Base-by-base conservation (phyloP, 2,797 vertebrate species). In the Ciconia nigra region DNA sequence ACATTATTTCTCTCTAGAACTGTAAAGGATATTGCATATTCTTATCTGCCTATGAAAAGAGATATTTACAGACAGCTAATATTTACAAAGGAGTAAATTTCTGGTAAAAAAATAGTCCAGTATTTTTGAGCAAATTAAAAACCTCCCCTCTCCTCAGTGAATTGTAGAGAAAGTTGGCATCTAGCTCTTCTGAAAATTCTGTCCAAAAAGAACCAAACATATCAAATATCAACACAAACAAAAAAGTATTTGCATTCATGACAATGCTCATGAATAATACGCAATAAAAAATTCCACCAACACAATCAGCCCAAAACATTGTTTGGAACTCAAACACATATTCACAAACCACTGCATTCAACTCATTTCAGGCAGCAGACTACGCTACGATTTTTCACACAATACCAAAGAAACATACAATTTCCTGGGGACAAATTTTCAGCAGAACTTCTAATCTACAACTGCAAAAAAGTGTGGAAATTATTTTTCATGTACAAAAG, bases 241-340 rank as follows among this genome's bases (percentile, higher is more conserved):
- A 66, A 89, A 89, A 94, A 85, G 46, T 57, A 61, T 61, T 80
- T 80, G 41, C 67, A 46, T 70, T 96, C 67, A 73, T 85, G 33
- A 89, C 77, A 91, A 52, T 41, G 42, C 20, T 78, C 31, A 20
- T 83, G 63, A 92, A 85, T 77, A 92, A 77, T 15, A 81, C 0
- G 3, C 46, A 91, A 80, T 61, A 89, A 89, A 96, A 89, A 71
- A 49, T 31, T 61, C 57, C 41, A 92, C 59, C 54, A 87, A 31
- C 22, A 78, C 15, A 52, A 87, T 85, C 86, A 90, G 35, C 39
- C 41, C 59, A 84, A 91, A 85, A 85, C 19, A 59, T 16, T 73
- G 41, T 31, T 85, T 94, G 92, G 61, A 93, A 97, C 94, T 89
- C 74, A 91, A 95, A 85, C 2, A 13, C 24, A 51, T 57, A 78